Percentiles rank a stretch among this genome's conserved stretches.
These are phyloP conservation scores for Champsocephalus gunnari DNA, from an alignment of 2,797 vertebrate species.

Conservation along the genomic window DNA sequence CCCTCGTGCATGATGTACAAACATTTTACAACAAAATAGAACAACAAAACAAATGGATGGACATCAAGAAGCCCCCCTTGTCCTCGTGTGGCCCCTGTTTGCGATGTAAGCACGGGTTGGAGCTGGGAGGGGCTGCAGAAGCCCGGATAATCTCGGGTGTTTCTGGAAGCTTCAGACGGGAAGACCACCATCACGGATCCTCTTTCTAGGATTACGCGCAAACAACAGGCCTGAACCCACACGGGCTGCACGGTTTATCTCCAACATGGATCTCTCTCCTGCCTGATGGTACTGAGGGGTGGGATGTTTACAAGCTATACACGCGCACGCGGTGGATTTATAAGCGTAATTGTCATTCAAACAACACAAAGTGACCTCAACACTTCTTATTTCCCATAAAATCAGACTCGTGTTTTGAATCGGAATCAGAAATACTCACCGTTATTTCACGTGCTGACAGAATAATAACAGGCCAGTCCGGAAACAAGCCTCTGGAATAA, in stretches of 20 bases:
- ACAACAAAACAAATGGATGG: no score
- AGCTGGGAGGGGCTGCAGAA: constrained; percentile 5
- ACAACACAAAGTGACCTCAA: not conserved
- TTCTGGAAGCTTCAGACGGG: constrained; percentile 35
- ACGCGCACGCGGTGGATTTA: constrained; percentile 35
- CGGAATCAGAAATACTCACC: constrained; percentile 65
- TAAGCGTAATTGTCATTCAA: constrained; percentile 4
- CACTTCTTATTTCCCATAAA: not conserved
- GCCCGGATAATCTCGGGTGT: constrained; percentile 19
- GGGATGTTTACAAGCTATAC: constrained; percentile 5
- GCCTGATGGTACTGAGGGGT: not conserved
- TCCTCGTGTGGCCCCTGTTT: no score
- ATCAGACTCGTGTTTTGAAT: not conserved
- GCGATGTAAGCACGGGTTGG: no score
- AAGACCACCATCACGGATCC: constrained; percentile 40
- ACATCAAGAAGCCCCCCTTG: no score
- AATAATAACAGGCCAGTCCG: constrained; percentile 72
- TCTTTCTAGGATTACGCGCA: constrained; percentile 22
- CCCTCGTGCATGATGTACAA: no score
- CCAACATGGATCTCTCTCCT: not conserved
- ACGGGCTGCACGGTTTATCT: no score
- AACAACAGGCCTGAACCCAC: not conserved
- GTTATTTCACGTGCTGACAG: constrained; percentile 49
- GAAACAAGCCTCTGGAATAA: constrained; percentile 64
- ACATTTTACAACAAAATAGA: no score